These are phyloP conservation scores for Peucedramus taeniatus DNA, from an alignment of 2,113 vertebrate species.

Conservation along the genomic window DNA sequence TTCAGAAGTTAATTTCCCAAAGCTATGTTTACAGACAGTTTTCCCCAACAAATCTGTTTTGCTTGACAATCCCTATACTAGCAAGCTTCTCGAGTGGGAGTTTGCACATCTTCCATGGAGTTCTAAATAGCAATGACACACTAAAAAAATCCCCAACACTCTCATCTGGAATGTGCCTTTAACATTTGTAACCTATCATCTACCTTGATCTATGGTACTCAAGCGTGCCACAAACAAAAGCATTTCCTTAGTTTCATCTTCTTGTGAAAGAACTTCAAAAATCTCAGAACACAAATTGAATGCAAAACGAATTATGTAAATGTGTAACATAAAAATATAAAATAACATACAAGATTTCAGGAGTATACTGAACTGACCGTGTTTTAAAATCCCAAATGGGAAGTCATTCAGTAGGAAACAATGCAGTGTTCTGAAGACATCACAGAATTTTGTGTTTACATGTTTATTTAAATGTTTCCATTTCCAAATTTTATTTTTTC, in stretches of 20 bases:
- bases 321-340: background rate
- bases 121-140: background rate
- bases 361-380: background rate
- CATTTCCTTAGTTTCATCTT: background rate
- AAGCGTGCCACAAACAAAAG: background rate
- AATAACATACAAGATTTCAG: background rate
- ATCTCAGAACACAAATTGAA: background rate
- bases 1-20: conserved; percentile 60
- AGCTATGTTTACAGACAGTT: conserved; percentile 58
- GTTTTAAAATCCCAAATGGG: background rate
- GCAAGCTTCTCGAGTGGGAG: background rate
- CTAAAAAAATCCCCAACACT: background rate
- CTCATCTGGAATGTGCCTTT: background rate
- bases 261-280: background rate
- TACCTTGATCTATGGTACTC: background rate
- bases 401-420: background rate
- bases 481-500: background rate
- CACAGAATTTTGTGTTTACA: background rate
- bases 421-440: background rate
- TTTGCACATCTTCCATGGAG: background rate
- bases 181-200: background rate
- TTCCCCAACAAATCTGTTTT: background rate
- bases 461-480: background rate
- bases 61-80: background rate
- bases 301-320: background rate